Evolutionary conservation across 1,140 invertebrate genomes (phyloP).

Genomic region (Drosophila teissieri): DNA sequence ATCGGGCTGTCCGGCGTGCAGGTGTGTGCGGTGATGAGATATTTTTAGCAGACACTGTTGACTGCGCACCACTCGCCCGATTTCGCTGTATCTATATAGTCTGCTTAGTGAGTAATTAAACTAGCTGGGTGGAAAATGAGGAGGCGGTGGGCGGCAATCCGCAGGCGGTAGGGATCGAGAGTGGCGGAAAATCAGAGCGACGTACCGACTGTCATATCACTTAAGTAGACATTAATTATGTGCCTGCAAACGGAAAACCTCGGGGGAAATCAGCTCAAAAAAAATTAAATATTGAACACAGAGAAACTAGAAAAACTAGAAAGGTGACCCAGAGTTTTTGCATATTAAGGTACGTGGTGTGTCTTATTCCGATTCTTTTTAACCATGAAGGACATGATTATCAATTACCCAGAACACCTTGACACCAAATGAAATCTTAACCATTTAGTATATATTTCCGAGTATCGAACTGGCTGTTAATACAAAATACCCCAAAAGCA

Average conservation of each 20-base stretch:
- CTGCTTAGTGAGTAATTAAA: conserved; percentile 81
- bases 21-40: conserved; percentile 73
- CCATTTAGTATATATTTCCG: not conserved
- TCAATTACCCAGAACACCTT: not conserved
- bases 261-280: conserved; percentile 20
- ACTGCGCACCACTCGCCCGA: conserved; percentile 67
- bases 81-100: conserved; percentile 48
- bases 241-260: conserved; percentile 43
- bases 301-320: not conserved
- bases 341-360: not conserved
- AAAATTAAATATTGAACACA: conserved; percentile 24
- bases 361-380: too few relatives aligned
- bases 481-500: conserved; percentile 4
- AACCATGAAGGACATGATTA: not conserved
- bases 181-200: conserved; percentile 24
- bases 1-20: conserved; percentile 50
- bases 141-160: not conserved
- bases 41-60: conserved; percentile 66
- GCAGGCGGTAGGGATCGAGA: conserved; percentile 3
- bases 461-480: not conserved
- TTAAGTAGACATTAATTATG: conserved; percentile 82
- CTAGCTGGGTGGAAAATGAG: conserved; percentile 36
- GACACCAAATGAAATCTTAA: not conserved
- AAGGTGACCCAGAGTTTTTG: not conserved
- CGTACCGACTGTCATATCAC: conserved; percentile 71